Evolutionary conservation across 2,113 vertebrate species (phyloP), one percentile per base, ranked within the genome.

Genomic region (Xiphophorus maculatus): DNA sequence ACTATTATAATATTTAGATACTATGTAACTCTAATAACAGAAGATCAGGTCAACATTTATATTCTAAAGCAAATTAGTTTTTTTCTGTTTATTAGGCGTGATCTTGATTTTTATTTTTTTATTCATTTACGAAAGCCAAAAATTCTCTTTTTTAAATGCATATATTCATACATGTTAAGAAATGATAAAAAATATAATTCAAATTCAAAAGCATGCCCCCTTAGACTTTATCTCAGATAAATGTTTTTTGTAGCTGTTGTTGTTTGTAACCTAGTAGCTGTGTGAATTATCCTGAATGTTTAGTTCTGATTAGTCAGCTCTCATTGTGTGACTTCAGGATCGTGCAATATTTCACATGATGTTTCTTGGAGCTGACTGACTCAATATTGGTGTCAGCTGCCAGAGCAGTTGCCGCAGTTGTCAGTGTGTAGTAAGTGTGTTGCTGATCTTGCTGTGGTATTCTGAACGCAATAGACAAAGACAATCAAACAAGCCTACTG

Each of bases 331-430:
- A 83, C 69, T 71, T 71, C 54, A 42, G 64, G 62, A 81, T 87
- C 76, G 87, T 22, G 25, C 76, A 68, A 74, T n/a, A 11, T 72
- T 63, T 87, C 84, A 87, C 82, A 85, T 84, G 87, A 79, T 80
- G 35, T 60, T 76, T 51, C 63, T 71, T 17, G 29, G 64, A 71
- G 64, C 60, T 71, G 65, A 87, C 29, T 71, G 68, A 82, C 66
- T 81, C 69, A 68, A 11, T 62, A 12, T 54, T 68, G 63, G 19
- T 63, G 66, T 70, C 54, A 79, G 66, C 64, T 71, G 66, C 66
- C 60, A 66, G 32, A 44, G 15, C 61, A 22, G 29, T 73, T 71
- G 51, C 60, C 42, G 40, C 83, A 79, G 63, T 73, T 69, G 70
- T 35, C 61, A 8, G 63, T 42, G 40, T 63, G 63, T 29, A 28